Evolutionary conservation across 2,797 vertebrate species (phyloP).

Genomic region (Dryobates pubescens): DNA sequence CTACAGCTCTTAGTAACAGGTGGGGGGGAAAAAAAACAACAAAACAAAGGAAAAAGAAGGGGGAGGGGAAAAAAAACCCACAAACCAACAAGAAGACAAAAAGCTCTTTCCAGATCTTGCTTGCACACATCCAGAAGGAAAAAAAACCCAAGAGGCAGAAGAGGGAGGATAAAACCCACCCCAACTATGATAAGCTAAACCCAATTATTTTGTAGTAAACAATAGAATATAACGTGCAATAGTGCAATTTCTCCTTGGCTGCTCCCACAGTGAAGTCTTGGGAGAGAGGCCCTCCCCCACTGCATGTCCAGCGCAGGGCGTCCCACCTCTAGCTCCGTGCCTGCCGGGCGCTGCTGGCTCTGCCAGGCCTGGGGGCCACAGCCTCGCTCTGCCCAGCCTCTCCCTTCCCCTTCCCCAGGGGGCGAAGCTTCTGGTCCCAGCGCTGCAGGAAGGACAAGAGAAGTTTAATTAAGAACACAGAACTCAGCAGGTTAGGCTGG

Average conservation of each 20-base stretch:
- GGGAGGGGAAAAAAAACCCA: not conserved
- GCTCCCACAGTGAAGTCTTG: constrained; percentile 77
- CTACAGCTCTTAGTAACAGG: constrained; percentile 40
- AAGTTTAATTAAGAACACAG: too few relatives aligned
- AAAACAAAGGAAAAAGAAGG: too few relatives aligned
- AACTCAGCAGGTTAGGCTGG: too few relatives aligned
- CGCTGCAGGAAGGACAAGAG: constrained; percentile 72
- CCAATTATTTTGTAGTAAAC: constrained; percentile 78
- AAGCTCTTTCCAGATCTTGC: constrained; percentile 79
- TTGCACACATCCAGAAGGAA: constrained; percentile 40
- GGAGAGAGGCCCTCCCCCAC: constrained; percentile 64
- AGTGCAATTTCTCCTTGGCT: constrained; percentile 92
- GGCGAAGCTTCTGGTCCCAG: constrained; percentile 84
- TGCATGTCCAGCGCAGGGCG: not conserved
- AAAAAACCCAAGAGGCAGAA: constrained; percentile 13
- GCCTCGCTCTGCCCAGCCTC: constrained; percentile 64
- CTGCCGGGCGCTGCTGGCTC: constrained; percentile 66
- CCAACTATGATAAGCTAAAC: constrained; percentile 83
- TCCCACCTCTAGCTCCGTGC: constrained; percentile 71
- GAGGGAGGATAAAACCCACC: constrained; percentile 72
- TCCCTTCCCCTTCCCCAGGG: constrained; percentile 74
- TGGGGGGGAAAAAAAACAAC: too few relatives aligned
- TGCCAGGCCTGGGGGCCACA: constrained; percentile 60
- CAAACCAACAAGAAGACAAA: not conserved
- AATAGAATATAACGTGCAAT: constrained; percentile 89